Percentiles rank a stretch among this genome's conserved stretches.
Conservation (phyloP, 2,888 invertebrate species). For the Pyrocoelia pectoralis region DNA sequence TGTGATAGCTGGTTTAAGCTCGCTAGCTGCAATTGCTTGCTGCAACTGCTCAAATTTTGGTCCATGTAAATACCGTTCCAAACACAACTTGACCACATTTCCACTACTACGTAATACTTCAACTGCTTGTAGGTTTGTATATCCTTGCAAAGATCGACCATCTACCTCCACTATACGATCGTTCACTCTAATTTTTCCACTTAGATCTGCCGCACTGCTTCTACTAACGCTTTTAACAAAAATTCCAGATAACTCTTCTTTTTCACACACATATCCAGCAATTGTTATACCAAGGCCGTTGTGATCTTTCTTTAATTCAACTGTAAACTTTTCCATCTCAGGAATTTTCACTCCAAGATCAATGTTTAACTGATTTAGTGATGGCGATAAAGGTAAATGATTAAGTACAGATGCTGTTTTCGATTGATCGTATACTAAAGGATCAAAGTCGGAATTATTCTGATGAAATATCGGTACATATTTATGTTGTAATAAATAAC, state of each 20-base stretch:
- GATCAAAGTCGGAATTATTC: conserved; percentile 28
- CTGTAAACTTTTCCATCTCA: conserved; percentile 93
- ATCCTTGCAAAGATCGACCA: conserved; percentile 91
- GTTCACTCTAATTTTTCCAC: conserved; percentile 93
- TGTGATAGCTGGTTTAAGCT: conserved; percentile 69
- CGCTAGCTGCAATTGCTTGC: conserved; percentile 86
- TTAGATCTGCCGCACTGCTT: conserved; percentile 94
- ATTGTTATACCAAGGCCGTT: conserved; percentile 96
- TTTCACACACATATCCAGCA: conserved; percentile 96
- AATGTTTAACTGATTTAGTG: conserved; percentile 61
- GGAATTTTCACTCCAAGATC: conserved; percentile 74
- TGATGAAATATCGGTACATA: conserved; percentile 74
- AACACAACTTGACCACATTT: conserved; percentile 84
- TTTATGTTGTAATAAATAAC: conserved; percentile 84
- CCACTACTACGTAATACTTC: conserved; percentile 95
- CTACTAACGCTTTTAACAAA: conserved; percentile 98
- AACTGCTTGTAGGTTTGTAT: conserved; percentile 97
- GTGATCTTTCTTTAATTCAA: conserved; percentile 91
- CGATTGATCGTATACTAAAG: conserved; percentile 56
- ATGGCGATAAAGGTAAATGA: conserved; percentile 58
- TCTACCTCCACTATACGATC: conserved; percentile 99
- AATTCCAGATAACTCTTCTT: conserved; percentile 97
- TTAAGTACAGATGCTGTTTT: conserved; percentile 52
- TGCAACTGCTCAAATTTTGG: conserved; percentile 89
- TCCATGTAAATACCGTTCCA: conserved; percentile 90